phyloP scores from a whole-genome alignment of 2,797 vertebrate species.

The Trichosurus vulpecula region DNA sequence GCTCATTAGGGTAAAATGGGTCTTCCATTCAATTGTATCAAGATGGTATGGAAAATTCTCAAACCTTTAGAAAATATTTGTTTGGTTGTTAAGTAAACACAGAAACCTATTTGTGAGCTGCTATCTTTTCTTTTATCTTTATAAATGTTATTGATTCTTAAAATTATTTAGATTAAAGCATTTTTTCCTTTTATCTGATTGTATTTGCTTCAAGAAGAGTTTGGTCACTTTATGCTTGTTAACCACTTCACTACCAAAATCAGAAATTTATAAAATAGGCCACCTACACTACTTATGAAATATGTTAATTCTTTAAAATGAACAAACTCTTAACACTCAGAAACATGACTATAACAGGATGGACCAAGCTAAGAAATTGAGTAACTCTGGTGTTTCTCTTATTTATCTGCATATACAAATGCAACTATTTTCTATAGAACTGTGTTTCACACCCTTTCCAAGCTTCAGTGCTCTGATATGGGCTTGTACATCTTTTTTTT shows the following conservation, averaged over 20 bases:
- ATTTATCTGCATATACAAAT: neutral
- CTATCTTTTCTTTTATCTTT: conserved; percentile 75
- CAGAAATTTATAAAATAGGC: conserved; percentile 62
- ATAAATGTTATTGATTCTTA: conserved; percentile 73
- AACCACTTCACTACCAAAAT: conserved; percentile 69
- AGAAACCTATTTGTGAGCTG: conserved; percentile 69
- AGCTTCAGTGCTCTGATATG: neutral
- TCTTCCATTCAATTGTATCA: conserved; percentile 86
- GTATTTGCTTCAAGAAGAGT: conserved; percentile 69
- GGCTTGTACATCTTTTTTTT: neutral
- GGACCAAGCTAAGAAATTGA: neutral
- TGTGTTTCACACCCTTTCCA: neutral
- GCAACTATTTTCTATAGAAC: neutral
- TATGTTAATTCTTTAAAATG: conserved; percentile 15
- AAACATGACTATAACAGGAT: neutral
- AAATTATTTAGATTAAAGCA: conserved; percentile 76
- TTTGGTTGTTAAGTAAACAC: conserved; percentile 76
- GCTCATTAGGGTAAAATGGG: conserved; percentile 85
- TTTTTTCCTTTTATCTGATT: conserved; percentile 73
- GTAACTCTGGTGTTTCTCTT: neutral
- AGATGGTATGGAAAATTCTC: conserved; percentile 84
- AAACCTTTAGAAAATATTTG: conserved; percentile 80
- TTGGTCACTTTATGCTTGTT: conserved; percentile 74
- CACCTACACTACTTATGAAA: conserved; percentile 37
- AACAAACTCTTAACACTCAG: neutral